Percentiles rank a stretch among this genome's conserved stretches.
These are phyloP conservation scores for Heliangelus exortis DNA, from an alignment of 2,797 vertebrate genomes.

Conservation along the genomic window DNA sequence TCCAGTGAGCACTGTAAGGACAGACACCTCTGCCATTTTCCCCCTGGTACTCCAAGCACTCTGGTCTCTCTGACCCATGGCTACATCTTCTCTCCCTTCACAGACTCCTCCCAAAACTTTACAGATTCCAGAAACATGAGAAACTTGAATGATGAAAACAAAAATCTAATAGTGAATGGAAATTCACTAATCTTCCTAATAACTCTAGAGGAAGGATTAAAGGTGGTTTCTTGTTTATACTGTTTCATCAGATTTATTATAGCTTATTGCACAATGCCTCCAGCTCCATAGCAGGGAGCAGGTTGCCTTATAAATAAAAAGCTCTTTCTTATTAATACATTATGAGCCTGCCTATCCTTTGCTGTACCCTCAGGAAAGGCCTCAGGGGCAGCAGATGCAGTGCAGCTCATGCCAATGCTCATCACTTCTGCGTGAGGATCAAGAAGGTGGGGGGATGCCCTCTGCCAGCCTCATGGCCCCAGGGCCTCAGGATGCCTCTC, in stretches of 20 bases:
- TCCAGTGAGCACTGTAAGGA: not conserved
- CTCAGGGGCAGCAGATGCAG: not conserved
- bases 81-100: not conserved
- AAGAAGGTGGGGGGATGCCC: rapidly evolving
- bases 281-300: not conserved
- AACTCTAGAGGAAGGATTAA: not conserved
- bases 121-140: not conserved
- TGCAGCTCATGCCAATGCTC: not conserved
- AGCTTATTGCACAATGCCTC: not conserved
- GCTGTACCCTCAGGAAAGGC: not conserved
- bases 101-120: not conserved
- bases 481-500: not conserved
- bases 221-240: not conserved
- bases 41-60: rapidly evolving
- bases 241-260: not conserved
- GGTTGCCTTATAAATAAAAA: not conserved
- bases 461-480: rapidly evolving
- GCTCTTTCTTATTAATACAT: not conserved
- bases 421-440: not conserved
- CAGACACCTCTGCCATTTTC: not conserved
- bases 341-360: not conserved
- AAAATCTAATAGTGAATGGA: not conserved
- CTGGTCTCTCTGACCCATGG: not conserved
- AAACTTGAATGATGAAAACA: not conserved
- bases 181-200: not conserved